These are phyloP conservation scores for Drosophila pseudoobscura DNA, from an alignment of 1,140 invertebrate genomes.

Conservation along the genomic window DNA sequence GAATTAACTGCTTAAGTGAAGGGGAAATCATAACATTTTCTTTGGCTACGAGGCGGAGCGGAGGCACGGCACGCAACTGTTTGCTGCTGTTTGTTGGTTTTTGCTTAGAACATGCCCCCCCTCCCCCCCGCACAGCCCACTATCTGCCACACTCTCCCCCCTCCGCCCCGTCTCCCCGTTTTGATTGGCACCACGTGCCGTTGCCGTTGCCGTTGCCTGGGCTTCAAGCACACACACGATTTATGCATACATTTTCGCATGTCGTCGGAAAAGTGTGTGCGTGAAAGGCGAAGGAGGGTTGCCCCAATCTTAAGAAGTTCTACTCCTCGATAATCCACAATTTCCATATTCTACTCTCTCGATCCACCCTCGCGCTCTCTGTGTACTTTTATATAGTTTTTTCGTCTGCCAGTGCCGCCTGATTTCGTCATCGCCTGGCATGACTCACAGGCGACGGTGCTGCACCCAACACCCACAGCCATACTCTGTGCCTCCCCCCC, in stretches of 20 bases:
- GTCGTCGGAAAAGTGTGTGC: slow-evolving; percentile 39
- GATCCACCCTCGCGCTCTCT: slow-evolving; percentile 23
- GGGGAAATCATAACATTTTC: slow-evolving; percentile 55
- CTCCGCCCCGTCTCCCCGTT: slow-evolving; percentile 7
- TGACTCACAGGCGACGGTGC: slow-evolving; percentile 36
- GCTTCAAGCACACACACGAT: slow-evolving; percentile 11
- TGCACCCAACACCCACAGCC: not conserved
- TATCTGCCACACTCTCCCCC: not conserved
- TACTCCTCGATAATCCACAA: not conserved
- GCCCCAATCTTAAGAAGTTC: not conserved
- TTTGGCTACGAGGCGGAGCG: slow-evolving; percentile 18
- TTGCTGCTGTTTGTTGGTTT: slow-evolving; percentile 39
- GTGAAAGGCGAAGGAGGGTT: slow-evolving; percentile 2
- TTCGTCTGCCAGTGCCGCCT: slow-evolving; percentile 34
- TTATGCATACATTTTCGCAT: slow-evolving; percentile 54
- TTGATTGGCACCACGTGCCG: slow-evolving; percentile 57
- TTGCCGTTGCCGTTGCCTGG: no score
- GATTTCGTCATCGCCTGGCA: slow-evolving; percentile 58
- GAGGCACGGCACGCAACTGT: slow-evolving; percentile 37
- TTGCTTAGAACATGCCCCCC: slow-evolving; percentile 3
- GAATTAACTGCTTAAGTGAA: slow-evolving; percentile 54
- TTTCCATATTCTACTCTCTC: not conserved
- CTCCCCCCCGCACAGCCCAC: no score
- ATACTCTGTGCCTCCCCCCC: not conserved
- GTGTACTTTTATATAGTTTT: slow-evolving; percentile 32